phyloP scores from a whole-genome alignment of 2,113 vertebrate genomes.

The Etia nguti region DNA sequence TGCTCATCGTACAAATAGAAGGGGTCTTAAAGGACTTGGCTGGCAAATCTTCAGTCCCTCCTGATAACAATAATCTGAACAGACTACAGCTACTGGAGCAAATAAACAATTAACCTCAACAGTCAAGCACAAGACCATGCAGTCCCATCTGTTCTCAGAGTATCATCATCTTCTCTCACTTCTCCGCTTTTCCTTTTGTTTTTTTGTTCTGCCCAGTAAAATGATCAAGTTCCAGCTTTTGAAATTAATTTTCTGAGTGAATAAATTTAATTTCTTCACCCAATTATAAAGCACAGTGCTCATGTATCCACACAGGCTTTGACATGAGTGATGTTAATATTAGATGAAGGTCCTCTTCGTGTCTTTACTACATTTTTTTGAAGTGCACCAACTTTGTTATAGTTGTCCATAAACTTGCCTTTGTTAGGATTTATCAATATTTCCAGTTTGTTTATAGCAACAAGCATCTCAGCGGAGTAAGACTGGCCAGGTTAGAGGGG shows the following conservation, averaged over 20 bases:
- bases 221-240: neutral
- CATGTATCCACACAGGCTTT: neutral
- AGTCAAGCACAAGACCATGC: conserved; percentile 29
- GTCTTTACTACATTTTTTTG: neutral
- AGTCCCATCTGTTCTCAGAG: conserved; percentile 51
- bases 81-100: conserved; percentile 53
- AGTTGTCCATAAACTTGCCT: neutral
- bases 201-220: neutral
- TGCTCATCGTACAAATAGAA: conserved; percentile 24
- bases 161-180: conserved; percentile 23
- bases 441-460: neutral
- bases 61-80: conserved; percentile 63
- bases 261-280: neutral
- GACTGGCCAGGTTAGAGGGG: neutral
- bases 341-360: neutral
- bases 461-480: neutral
- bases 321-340: neutral
- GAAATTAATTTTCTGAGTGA: neutral
- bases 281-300: neutral
- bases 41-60: conserved; percentile 33
- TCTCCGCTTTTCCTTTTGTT: neutral
- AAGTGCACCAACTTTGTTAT: neutral
- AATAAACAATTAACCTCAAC: conserved; percentile 70
- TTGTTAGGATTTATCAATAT: neutral
- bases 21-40: conserved; percentile 24